Conservation (phyloP, 2,797 vertebrate genomes). For the Todus mexicanus region DNA sequence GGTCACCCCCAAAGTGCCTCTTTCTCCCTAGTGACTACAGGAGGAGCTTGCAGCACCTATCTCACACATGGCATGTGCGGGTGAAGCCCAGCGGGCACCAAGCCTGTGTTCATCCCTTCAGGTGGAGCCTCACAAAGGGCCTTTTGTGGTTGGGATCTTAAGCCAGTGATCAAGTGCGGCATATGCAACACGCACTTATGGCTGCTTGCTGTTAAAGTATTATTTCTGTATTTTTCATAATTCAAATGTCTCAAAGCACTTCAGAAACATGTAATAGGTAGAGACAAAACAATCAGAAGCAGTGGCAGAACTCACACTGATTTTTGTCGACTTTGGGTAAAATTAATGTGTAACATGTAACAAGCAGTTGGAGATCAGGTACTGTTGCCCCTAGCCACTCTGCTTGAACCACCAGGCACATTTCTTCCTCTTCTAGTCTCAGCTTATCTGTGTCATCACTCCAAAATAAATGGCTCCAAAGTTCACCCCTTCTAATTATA, state of each 20-base stretch:
- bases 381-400: not conserved
- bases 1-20: not conserved
- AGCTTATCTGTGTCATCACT: not conserved
- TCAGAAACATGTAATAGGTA: not conserved
- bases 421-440: not conserved
- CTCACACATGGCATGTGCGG: not conserved
- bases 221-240: too few species aligned
- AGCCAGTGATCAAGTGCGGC: not conserved
- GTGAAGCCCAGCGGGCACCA: accelerated
- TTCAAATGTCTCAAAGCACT: not conserved
- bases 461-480: not conserved
- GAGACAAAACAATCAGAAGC: not conserved
- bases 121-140: not conserved
- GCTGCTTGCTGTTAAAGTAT: too few species aligned
- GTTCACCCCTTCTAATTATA: not conserved
- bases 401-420: not conserved
- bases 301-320: not conserved
- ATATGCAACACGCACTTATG: too few species aligned
- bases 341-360: not conserved
- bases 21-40: not conserved
- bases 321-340: not conserved
- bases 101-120: not conserved
- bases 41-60: not conserved
- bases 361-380: not conserved
- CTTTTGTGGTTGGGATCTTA: not conserved